Base-by-base conservation (phyloP, 2,797 vertebrate genomes). In the Tarsius wallacei region DNA sequence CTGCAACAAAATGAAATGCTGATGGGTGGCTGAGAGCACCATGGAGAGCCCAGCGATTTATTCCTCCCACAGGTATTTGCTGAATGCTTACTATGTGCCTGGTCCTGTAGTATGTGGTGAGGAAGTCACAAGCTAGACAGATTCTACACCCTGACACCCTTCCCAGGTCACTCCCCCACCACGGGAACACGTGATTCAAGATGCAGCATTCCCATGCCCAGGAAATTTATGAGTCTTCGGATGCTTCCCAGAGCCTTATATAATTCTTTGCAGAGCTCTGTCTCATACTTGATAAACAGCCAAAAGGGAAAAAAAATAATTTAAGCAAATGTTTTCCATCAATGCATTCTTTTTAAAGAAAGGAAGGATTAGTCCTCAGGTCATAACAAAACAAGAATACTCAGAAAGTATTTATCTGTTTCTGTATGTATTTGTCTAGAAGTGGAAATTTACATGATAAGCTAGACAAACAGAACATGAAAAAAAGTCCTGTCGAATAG, bases 281-380 rank as follows among this genome's bases (percentile, higher is more conserved):
- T 78, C 83, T 92, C 95, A 96, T 96, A 85, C 73, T 96, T 95
- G 95, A 91, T 36, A 70, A 80, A 84, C 74, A 97, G 93, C 84
- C 96, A 97, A 90, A 77, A 84, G n/a, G 64, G 87, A 77, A 90
- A 66, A 90, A 66, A 89, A 86, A 55, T 36, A 66, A 53, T 80
- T 51, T 76, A 80, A 96, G 81, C 70, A 87, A 95, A 84, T 93
- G 89, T 78, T 94, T 97, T 66, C 36, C 80, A 91, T 90, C 76
- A 87, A 36, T 87, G 64, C 42, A 59, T 59, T 94, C 70, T 95
- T 94, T 63, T 82, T 28, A 71, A n/a, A 77, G 55, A 81, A 87
- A 93, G 61, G 33, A 88, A 73, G 1, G 55, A 66, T 82, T 73
- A 42, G 55, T 70, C 57, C 28, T 92, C 36, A 73, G 70, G 71